Base-by-base conservation (phyloP, 2,888 invertebrate species). In the Pyrochroa serraticornis region DNA sequence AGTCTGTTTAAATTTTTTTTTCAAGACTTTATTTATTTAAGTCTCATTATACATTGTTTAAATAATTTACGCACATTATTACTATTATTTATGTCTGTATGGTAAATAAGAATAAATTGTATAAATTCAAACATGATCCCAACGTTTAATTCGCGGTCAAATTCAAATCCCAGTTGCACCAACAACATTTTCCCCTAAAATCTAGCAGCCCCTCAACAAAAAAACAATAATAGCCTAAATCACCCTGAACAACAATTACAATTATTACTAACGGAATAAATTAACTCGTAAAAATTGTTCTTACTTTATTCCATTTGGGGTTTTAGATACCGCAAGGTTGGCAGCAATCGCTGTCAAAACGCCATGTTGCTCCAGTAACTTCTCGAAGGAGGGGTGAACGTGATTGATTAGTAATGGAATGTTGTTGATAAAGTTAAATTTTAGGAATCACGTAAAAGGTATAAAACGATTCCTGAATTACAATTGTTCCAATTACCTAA, bases 81-180 rank as follows among this genome's bases (percentile, higher is more conserved):
- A 59, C 51, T 55, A 55, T 42, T 68, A 77, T 78, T 79, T 78
- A 78, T 79, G 77, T 80, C 77, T 79, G 79, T 79, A 79, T 78
- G 77, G 78, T 79, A 77, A 77, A 78, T 77, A 76, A 77, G 75
- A 79, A 77, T 76, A 77, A 77, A 78, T 72, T 77, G 72, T 72
- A 75, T 74, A 75, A 71, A 66, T 59, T 59, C 31, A 59, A 59
- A 59, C 55, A 59, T 59, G 47, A 59, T 10, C 33, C 7, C 39
- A 10, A 31, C 33, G 35, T 41, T 49, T 49, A 32, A 6, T 9
- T 39, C n/a, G 9, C 9, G 10, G 2, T 3, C 6, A 2, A 9
- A 35, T 35, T 35, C 10, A 10, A 9, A 35, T 6, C 6, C 36
- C 3, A 10, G 9, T 33, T 33, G 7, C 2, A 7, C 43, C 7